phyloP scores from a whole-genome alignment of 1,140 invertebrate genomes.

The Acyrthosiphon pisum region DNA sequence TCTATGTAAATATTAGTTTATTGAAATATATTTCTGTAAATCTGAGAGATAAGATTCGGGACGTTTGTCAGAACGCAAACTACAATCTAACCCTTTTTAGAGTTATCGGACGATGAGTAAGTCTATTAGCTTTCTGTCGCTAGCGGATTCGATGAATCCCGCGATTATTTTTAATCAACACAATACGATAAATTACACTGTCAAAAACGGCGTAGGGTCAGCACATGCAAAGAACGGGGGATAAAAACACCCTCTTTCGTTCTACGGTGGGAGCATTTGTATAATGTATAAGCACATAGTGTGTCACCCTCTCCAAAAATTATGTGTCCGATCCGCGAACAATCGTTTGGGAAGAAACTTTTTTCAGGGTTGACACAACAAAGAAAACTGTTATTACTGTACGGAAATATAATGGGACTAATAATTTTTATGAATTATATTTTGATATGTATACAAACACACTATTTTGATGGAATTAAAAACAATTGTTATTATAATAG shows the following conservation, averaged over 20 bases:
- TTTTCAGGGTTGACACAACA: constrained; percentile 34
- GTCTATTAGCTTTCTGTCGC: constrained; percentile 43
- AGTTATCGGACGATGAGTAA: constrained; percentile 31
- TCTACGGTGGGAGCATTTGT: constrained; percentile 29
- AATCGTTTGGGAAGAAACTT: constrained; percentile 35
- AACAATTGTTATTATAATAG: not conserved
- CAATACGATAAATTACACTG: constrained; percentile 55
- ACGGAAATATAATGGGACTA: not conserved
- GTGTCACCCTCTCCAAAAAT: constrained; percentile 48
- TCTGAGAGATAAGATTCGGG: not conserved
- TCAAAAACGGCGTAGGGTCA: constrained; percentile 54
- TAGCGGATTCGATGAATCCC: constrained; percentile 40
- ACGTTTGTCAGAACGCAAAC: not conserved
- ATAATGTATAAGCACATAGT: constrained; percentile 35
- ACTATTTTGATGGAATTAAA: not conserved
- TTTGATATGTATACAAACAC: not conserved
- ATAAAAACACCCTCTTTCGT: constrained; percentile 45
- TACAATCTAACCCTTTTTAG: not conserved
- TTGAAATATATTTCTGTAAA: not conserved
- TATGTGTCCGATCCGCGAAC: constrained; percentile 45
- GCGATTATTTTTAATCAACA: constrained; percentile 57
- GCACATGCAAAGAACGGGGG: constrained; percentile 38
- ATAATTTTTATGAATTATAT: not conserved
- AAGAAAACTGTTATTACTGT: constrained; percentile 45
- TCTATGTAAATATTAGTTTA: not conserved